Conservation (phyloP, 2,113 vertebrate species). For the Gymnarchus niloticus region DNA sequence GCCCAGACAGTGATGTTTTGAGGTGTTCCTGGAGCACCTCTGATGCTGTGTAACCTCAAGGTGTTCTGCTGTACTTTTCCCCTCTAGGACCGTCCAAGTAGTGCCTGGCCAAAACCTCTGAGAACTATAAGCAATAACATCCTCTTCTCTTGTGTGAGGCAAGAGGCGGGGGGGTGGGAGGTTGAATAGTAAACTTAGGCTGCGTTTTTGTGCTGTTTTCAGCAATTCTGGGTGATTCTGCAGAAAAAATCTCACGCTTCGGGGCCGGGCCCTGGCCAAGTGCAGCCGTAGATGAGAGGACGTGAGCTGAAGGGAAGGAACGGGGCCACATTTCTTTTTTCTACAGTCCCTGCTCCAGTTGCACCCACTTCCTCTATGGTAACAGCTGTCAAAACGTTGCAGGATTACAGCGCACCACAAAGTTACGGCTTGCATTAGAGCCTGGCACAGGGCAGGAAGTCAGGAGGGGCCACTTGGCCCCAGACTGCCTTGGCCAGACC, state of each 20-base stretch:
- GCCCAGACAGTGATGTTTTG: background rate
- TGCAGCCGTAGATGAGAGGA: slow-evolving; percentile 25
- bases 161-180: slow-evolving; percentile 9
- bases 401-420: slow-evolving; percentile 58
- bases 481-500: slow-evolving; percentile 43
- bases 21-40: background rate
- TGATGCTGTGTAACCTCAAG: background rate
- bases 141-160: slow-evolving; percentile 24
- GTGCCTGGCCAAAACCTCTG: slow-evolving; percentile 14
- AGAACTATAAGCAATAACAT: slow-evolving; percentile 26
- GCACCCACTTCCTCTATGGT: slow-evolving; percentile 72
- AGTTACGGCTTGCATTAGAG: slow-evolving; percentile 64
- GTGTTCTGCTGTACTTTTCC: slow-evolving; percentile 5
- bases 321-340: slow-evolving; percentile 32
- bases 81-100: slow-evolving; percentile 14
- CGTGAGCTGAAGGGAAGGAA: background rate
- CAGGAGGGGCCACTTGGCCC: slow-evolving; percentile 39
- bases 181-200: slow-evolving; percentile 16
- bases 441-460: slow-evolving; percentile 55
- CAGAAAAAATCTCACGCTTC: slow-evolving; percentile 37
- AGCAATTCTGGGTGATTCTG: slow-evolving; percentile 25
- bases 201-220: slow-evolving; percentile 28
- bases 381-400: slow-evolving; percentile 77
- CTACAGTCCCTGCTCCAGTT: slow-evolving; percentile 52
- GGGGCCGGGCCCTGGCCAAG: slow-evolving; percentile 7